Evolutionary conservation across 1,140 invertebrate genomes (phyloP).

Genomic region (Ostrea denselamellosa): DNA sequence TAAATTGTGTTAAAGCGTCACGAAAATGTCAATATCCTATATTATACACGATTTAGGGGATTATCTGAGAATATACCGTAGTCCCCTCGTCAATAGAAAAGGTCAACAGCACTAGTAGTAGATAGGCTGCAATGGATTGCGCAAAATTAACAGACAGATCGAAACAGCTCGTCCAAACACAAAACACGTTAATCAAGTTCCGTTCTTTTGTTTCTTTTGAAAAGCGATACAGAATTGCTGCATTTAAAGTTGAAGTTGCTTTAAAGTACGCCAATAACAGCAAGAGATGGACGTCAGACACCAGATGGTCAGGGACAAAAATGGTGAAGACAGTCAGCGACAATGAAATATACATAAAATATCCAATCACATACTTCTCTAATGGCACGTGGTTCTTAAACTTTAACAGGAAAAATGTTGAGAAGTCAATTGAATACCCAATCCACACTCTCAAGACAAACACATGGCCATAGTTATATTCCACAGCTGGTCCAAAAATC

Average conservation of each 20-base stretch:
- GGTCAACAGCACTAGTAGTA: not conserved
- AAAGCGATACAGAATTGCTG: not conserved
- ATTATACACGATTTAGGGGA: no score
- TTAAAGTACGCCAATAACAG: not conserved
- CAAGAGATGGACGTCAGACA: not conserved
- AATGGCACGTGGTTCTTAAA: not conserved
- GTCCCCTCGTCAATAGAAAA: not conserved
- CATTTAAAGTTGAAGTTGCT: not conserved
- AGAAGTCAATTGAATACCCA: not conserved
- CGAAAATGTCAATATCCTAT: no score
- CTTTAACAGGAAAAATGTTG: not conserved
- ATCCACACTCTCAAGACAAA: conserved; percentile 27
- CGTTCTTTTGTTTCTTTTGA: not conserved
- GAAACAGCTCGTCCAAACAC: not conserved
- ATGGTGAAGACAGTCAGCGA: not conserved
- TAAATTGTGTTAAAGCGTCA: no score
- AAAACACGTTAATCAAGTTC: not conserved
- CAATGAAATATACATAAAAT: conserved; percentile 8
- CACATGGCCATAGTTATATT: not conserved
- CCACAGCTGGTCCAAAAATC: not conserved
- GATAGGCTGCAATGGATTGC: not conserved
- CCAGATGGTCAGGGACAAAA: not conserved
- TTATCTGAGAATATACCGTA: not conserved
- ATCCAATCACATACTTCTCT: not conserved
- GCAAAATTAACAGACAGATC: conserved; percentile 10